Conservation (phyloP, 2,113 vertebrate species). For the Zapus hudsonius region DNA sequence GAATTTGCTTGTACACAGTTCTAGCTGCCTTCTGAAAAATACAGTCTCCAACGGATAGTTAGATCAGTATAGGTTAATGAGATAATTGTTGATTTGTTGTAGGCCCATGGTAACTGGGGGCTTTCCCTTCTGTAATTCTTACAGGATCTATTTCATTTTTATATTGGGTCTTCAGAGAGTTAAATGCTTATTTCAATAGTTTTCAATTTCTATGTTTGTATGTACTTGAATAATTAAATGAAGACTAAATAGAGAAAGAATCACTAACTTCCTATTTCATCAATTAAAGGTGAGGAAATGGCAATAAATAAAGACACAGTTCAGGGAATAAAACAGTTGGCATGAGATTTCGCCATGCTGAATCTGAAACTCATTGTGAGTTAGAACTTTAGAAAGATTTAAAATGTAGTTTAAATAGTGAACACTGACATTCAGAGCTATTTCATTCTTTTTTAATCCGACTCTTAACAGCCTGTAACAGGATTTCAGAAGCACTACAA, state of each 20-base stretch:
- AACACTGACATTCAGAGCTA: constrained; percentile 78
- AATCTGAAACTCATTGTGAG: constrained; percentile 73
- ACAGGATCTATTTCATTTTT: constrained; percentile 16
- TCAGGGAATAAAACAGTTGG: not conserved
- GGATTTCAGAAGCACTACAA: constrained; percentile 79
- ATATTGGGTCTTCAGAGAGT: constrained; percentile 28
- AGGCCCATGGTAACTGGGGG: no score
- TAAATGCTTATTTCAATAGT: constrained; percentile 12
- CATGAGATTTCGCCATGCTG: not conserved
- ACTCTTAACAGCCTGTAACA: constrained; percentile 80
- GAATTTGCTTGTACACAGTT: no score
- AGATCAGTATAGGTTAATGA: no score
- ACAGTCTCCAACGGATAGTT: no score
- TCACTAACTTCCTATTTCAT: not conserved
- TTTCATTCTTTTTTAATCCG: constrained; percentile 75
- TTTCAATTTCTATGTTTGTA: not conserved
- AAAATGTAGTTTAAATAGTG: constrained; percentile 78
- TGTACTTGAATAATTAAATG: not conserved
- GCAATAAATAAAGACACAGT: not conserved
- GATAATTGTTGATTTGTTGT: no score
- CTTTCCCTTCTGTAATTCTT: not conserved
- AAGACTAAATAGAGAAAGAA: not conserved
- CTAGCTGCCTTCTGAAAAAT: no score
- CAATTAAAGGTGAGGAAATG: not conserved
- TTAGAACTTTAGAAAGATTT: constrained; percentile 72